Evolutionary conservation across 2,797 vertebrate genomes (phyloP), one percentile per base, ranked within the genome.

Genomic region (Labroides dimidiatus): DNA sequence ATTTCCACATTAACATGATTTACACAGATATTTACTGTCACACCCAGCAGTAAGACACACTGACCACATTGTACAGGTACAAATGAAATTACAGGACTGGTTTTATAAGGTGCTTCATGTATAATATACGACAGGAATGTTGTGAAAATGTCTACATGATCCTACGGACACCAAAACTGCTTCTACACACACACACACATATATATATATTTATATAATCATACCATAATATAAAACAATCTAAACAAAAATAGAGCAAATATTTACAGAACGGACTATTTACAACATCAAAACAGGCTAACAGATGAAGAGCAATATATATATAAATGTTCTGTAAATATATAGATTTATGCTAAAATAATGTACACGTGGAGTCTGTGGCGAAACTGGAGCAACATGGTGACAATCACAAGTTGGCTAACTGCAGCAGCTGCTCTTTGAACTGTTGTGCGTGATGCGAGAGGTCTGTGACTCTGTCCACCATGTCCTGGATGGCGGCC

Each of bases 401-500:
- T 37, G 15, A 10, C 15, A 37, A 56, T 89, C 86, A 98, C 55
- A 93, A 92, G 0, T 91, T 89, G 0, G 96, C 94, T 96, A 99
- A 94, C 27, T 97, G 96, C 57, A 93, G 89, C 85, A 99, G 85
- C 0, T 96, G 97, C 57, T 92, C 92, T 77, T 99, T 98, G 88
- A 99, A 99, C 51, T 95, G 91, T 87, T 96, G 96, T 0, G 97
- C 94, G 0, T 96, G 94, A 41, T 91, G 94, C 0, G 97, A 98
- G 39, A 99, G 94, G 47, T 96, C 95, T 0, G 95, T 96, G 15
- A 99, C 97, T 1, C 91, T 88, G 84, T 98, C 96, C 78, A 99
- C 98, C 98, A 99, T 98, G 61, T 93, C 96, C 89, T 99, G 97
- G n/a, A 99, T 90, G 23, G 95, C 95, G 0, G 89, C 91, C 0